Base-by-base conservation (phyloP, 2,888 invertebrate species). In the Hetaerina titia region DNA sequence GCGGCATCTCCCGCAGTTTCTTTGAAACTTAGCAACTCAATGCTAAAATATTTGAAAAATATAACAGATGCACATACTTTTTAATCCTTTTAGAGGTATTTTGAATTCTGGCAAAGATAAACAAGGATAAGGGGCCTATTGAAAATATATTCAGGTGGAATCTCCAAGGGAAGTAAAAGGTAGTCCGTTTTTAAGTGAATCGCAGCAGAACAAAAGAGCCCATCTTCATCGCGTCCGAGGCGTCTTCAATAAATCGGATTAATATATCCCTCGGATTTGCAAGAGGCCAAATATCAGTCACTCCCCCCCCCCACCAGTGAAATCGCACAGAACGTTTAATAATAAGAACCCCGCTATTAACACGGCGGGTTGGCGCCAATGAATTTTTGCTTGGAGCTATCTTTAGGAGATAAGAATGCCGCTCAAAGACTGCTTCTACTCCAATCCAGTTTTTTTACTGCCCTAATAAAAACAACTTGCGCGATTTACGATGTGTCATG, bases 401-500 rank as follows among this genome's bases (percentile, higher is more conserved):
- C 31, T 81, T 81, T 11, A 25, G 81, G 31, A 81, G 81, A 81
- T 81, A 81, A 81, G 81, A 81, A 31, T 81, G 81, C 31, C 81
- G 22, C 0, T 81, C 81, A 31, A 31, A 81, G 13, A 31, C 81
- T 81, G 13, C 81, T 25, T 31, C 31, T 31, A 8, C 25, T 81
- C 6, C 81, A 81, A 81, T 81, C 31, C 31, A 31, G 81, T 81
- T 81, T 81, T 81, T 81, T 11, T 31, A 81, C 31, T 31, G 81
- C 31, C 81, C 81, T 81, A 81, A 81, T 81, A 81, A 81, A 81
- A 81, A 31, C 6, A 15, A 19, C 81, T 31, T 81, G 25, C 81
- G 81, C 9, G 81, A 81, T 81, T 81, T 81, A 81, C 81, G 31
- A 81, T 81, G 81, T 81, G 81, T 81, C 81, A 31, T 81, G 81